A percentile compares a stretch with the other conserved stretches of the same genome.
phyloP scores from a whole-genome alignment of 2,888 invertebrate species.

The Vannuccia rotundouncinata region DNA sequence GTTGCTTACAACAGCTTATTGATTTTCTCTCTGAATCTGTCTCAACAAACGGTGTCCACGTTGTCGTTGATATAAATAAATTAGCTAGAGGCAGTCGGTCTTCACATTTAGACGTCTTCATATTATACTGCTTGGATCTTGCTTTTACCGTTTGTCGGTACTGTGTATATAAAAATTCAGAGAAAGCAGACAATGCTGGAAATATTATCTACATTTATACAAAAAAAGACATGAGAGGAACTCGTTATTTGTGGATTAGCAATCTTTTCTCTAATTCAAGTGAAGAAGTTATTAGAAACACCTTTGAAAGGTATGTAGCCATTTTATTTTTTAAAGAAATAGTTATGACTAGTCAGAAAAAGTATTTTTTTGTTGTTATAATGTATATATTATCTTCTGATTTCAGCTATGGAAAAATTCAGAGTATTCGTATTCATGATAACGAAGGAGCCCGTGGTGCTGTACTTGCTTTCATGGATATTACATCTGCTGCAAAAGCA shows the following conservation, averaged over 20 bases:
- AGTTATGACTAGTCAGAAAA: background rate
- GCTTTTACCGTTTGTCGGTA: background rate
- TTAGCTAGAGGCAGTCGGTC: background rate
- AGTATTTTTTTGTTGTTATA: background rate
- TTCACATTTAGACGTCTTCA: background rate
- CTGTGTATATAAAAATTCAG: background rate
- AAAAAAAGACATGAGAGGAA: background rate
- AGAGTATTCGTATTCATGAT: slow-evolving; percentile 32
- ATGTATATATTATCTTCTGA: background rate
- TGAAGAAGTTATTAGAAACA: background rate
- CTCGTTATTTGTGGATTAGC: background rate
- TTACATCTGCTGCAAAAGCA: slow-evolving; percentile 68
- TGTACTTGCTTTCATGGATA: slow-evolving; percentile 72
- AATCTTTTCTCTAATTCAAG: background rate
- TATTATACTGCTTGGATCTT: background rate
- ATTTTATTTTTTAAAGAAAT: background rate
- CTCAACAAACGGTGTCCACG: background rate
- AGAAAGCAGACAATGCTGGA: background rate
- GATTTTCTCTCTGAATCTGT: background rate
- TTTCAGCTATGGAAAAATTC: slow-evolving; percentile 32
- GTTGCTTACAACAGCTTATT: background rate
- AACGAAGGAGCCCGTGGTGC: slow-evolving; percentile 25
- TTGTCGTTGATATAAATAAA: background rate
- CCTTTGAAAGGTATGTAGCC: background rate
- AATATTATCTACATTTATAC: background rate